Evolutionary conservation across 2,113 vertebrate species (phyloP), one percentile per base, ranked within the genome.

Genomic region (Ciconia boyciana): DNA sequence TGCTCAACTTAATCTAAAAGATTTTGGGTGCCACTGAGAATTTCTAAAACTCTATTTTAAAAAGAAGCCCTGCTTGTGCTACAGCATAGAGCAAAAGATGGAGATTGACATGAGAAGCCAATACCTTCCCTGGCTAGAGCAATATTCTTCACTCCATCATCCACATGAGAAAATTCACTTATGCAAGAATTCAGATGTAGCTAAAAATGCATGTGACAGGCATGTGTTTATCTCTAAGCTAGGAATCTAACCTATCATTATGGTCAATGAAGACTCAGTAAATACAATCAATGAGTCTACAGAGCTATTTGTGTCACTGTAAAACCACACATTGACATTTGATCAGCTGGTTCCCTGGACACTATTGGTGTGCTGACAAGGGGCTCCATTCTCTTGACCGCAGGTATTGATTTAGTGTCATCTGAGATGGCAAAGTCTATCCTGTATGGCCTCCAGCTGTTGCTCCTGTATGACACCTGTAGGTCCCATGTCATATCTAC

Each of bases 171-270:
- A 90, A 90, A 93, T 51, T 78, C 4, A 41, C 13, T 43, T 66
- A 48, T 22, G n/a, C 54, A 51, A 64, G 36, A 49, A 55, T 51
- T 82, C 48, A 60, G 69, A 62, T 19, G 3, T 29, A 78, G 22
- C 10, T 71, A 66, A 88, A 90, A 79, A 71, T 0, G 1, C 11
- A 13, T 0, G 0, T 13, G 17, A 64, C 19, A 71, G 51, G 29
- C 36, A 36, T 7, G 7, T 39, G n/a, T 83, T 93, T 89, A 83
- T 24, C 54, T 77, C 41, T 52, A 49, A 84, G 21, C 10, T 0
- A 57, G 20, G 26, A 83, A 90, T 57, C 39, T 85, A 68, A 78
- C 54, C n/a, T 84, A 71, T 39, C n/a, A 32, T 43, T 82, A 70
- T 10, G 64, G 48, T 39, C 88, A 95, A 54, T 34, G 69, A 72